Conservation (phyloP, 2,113 vertebrate genomes). For the Erythrolamprus reginae region DNA sequence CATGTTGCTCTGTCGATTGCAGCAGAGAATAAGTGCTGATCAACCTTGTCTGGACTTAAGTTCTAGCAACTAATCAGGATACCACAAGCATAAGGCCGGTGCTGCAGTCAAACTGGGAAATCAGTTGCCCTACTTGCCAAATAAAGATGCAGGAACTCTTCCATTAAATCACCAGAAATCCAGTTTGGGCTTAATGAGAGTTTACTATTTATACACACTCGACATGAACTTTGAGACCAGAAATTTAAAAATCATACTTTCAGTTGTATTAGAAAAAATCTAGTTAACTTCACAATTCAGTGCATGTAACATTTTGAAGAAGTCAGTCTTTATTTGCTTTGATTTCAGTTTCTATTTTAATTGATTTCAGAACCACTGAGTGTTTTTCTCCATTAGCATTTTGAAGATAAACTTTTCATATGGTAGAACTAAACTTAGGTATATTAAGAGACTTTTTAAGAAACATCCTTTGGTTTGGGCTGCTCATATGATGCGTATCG, state of each 20-base stretch:
- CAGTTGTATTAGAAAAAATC: slow-evolving; percentile 39
- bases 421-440: background rate
- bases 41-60: background rate
- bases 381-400: background rate
- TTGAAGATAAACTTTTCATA: slow-evolving; percentile 1
- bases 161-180: background rate
- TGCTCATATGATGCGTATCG: slow-evolving; percentile 14
- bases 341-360: background rate
- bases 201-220: background rate
- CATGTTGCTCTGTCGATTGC: background rate
- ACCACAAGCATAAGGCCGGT: background rate
- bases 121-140: background rate
- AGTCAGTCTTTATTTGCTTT: slow-evolving; percentile 6
- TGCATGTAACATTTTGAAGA: background rate
- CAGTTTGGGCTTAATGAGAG: background rate
- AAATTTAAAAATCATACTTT: background rate
- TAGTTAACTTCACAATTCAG: slow-evolving; percentile 14
- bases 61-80: too few relatives aligned
- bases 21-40: background rate
- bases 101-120: background rate
- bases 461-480: slow-evolving; percentile 9
- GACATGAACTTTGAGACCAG: background rate
- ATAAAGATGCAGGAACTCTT: background rate
- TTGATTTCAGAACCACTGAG: background rate
- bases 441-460: slow-evolving; percentile 4